Percentiles rank a stretch among this genome's conserved stretches.
These are phyloP conservation scores for Takifugu flavidus DNA, from an alignment of 2,113 vertebrate species.

Conservation along the genomic window DNA sequence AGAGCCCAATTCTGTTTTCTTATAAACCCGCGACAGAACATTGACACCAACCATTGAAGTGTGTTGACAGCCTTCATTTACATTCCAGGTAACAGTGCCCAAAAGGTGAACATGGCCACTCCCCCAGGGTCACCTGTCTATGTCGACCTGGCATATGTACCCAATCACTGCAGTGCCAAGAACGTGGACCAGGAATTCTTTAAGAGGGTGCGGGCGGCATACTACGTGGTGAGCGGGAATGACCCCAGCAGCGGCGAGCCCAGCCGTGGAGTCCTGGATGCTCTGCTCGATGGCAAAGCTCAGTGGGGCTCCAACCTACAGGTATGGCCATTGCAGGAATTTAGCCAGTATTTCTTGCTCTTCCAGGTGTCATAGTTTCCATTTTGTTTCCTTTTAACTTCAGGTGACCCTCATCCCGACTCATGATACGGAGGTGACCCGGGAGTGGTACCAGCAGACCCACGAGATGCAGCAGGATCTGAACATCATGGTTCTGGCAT, in stretches of 20 bases:
- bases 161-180: constrained; percentile 97
- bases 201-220: constrained; percentile 86
- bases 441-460: constrained; percentile 98
- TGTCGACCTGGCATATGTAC: constrained; percentile 95
- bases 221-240: constrained; percentile 96
- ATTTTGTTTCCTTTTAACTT: not conserved
- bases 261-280: constrained; percentile 89
- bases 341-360: no score
- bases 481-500: constrained; percentile 96
- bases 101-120: constrained; percentile 62
- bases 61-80: constrained; percentile 2
- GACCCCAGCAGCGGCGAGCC: constrained; percentile 90
- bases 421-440: constrained; percentile 94
- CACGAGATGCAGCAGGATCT: constrained; percentile 96
- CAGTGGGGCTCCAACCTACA: constrained; percentile 97
- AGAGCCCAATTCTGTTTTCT: not conserved
- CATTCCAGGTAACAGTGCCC: constrained; percentile 61
- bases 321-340: constrained; percentile 63
- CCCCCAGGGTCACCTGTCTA: constrained; percentile 85
- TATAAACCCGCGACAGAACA: not conserved
- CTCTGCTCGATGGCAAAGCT: constrained; percentile 92
- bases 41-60: no score
- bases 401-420: constrained; percentile 98
- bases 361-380: not conserved
- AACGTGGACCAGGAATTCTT: constrained; percentile 97